Evolutionary conservation across 1,140 invertebrate genomes (phyloP), one percentile per base, ranked within the genome.

Genomic region (Luehdorfia chinensis): DNA sequence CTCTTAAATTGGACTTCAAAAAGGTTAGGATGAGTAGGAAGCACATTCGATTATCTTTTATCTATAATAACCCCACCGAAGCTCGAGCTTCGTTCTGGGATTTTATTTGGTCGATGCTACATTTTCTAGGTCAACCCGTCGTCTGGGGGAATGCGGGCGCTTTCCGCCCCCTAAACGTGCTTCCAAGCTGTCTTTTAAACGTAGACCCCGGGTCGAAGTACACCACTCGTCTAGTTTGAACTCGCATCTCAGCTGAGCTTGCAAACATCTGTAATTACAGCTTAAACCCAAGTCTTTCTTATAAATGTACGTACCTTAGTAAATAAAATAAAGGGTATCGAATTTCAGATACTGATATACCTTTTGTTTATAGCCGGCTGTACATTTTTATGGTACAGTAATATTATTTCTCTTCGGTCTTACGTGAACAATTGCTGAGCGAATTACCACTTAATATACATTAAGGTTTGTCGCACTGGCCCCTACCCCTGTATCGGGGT

Each of bases 71-170:
- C n/a, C n/a, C n/a, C n/a, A n/a, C n/a, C n/a, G n/a, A n/a, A n/a
- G n/a, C n/a, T n/a, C n/a, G n/a, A n/a, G n/a, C n/a, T n/a, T n/a
- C n/a, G n/a, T n/a, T n/a, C 39, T 30, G 41, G 16, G 32, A 7
- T 33, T 41, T 45, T 51, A 45, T 51, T 51, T 51, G 49, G 39
- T 45, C 41, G 49, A 43, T 43, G 25, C 33, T 37, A 41, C 15
- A 9, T 51, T 21, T 46, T 52, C 9, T 46, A 52, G 43, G 50
- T 46, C 43, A 52, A 30, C 18, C 43, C 43, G 50, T 19, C 5
- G 16, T 52, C 43, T 52, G 34, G 34, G 43, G 36, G 25, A 21
- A 37, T 18, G 34, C 47, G 49, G 34, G 41, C 37, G 49, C 32
- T 45, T 14, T 50, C 48, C 48, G 9, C 33, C 23, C 23, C 19